These are phyloP conservation scores for Fragum fragum DNA, from an alignment of 2,888 invertebrate species.

Conservation along the genomic window DNA sequence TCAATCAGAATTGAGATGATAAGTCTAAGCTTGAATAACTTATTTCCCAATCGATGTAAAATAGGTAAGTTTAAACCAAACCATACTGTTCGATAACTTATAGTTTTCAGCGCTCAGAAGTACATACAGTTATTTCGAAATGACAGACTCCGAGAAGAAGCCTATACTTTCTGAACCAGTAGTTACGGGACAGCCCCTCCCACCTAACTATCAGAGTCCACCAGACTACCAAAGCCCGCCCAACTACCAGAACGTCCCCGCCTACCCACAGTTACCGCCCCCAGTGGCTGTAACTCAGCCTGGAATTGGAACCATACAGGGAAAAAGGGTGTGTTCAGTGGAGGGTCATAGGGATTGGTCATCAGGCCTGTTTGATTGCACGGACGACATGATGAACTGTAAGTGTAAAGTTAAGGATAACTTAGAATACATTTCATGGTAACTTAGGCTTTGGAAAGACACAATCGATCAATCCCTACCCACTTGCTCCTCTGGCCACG, in stretches of 20 bases:
- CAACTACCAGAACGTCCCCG: background rate
- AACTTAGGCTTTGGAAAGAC: too few relatives aligned
- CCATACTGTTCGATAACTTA: too few relatives aligned
- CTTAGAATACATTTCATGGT: too few relatives aligned
- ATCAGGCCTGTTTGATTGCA: constrained; percentile 32
- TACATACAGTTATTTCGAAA: background rate
- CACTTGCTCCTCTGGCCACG: too few relatives aligned
- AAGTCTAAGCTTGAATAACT: too few relatives aligned
- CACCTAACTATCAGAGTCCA: background rate
- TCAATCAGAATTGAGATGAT: too few relatives aligned
- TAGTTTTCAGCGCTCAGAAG: too few relatives aligned
- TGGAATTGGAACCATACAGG: constrained; percentile 25
- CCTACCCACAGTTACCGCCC: constrained; percentile 3
- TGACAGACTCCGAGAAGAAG: constrained; percentile 9
- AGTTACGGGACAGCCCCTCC: background rate
- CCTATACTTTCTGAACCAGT: constrained; percentile 2
- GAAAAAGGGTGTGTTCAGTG: constrained; percentile 19
- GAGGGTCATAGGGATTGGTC: constrained; percentile 35
- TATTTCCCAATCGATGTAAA: too few relatives aligned
- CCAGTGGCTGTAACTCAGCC: constrained; percentile 1
- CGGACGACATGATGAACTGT: constrained; percentile 29
- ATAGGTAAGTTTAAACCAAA: too few relatives aligned
- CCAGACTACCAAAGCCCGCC: background rate
- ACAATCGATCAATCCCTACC: too few relatives aligned
- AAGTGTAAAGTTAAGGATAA: constrained; percentile 5